phyloP scores from a whole-genome alignment of 2,797 vertebrate species.

The Centropyge bicolor region DNA sequence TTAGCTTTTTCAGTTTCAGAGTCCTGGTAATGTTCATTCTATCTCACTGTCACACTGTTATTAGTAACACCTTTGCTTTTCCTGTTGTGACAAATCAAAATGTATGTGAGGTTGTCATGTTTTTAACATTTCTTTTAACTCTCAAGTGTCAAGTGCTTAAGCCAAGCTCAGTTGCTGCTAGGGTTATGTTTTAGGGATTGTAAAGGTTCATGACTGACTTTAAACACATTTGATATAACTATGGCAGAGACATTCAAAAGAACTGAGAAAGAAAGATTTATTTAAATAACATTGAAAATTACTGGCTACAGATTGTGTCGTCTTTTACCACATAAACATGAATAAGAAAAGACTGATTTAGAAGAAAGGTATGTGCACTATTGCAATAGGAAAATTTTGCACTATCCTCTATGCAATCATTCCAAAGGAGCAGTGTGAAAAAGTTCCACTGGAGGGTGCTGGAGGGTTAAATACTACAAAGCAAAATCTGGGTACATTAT shows the following conservation, averaged over 20 bases:
- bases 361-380: neutral
- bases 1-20: neutral
- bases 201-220: neutral
- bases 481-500: slow-evolving; percentile 21
- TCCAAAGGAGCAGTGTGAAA: slow-evolving; percentile 38
- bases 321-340: neutral
- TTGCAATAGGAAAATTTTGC: neutral
- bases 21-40: neutral
- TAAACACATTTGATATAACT: neutral
- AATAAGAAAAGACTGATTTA: neutral
- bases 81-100: neutral
- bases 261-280: neutral
- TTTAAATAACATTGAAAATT: neutral
- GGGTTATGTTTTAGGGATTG: neutral
- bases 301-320: neutral
- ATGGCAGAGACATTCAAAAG: neutral
- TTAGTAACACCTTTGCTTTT: neutral
- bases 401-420: neutral
- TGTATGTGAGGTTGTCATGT: neutral
- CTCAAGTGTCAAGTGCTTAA: neutral
- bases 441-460: slow-evolving; percentile 62
- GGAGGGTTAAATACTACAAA: slow-evolving; percentile 24
- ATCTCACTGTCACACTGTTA: neutral
- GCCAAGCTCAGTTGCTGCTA: neutral
- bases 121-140: neutral